Base-by-base conservation (phyloP, 1,140 invertebrate genomes). In the Halesus radiatus region DNA sequence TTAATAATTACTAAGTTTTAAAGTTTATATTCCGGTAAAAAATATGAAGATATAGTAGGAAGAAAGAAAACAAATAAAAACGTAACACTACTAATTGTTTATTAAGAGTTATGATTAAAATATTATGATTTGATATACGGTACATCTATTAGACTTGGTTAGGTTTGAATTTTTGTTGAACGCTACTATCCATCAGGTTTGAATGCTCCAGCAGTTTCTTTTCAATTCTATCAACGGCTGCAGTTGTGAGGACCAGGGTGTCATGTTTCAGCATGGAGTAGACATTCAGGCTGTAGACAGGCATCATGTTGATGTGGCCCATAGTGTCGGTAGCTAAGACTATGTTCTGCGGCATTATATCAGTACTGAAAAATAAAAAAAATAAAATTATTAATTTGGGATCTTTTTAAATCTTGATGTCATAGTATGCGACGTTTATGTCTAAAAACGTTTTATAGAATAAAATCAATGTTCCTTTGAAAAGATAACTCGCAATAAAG, bases 231-330 rank as follows among this genome's bases (percentile, higher is more conserved):
- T 97, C 93, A 0, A 96, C 92, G 10, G 98, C 98, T 62, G 91
- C 90, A 82, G 95, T 88, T 2, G 98, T 99, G 0, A 99, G 86
- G 1, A 99, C 94, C 16, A 99, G 86, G 0, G 98, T 99, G 79
- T 98, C 94, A 89, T 99, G 96, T 90, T 99, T 99, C 50, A 99
- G 86, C 96, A 99, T 98, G 86, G 92, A 98, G 84, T 95, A 94
- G 0, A 95, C 94, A 88, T 96, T 96, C 1, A 96, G 87, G 18
- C 95, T 97, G 92, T 98, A 99, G 54, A 94, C 93, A 32, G 98
- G 98, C 96, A 99, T 98, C n/a, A 99, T 88, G 89, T 98, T 99
- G 4, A 98, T 92, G 85, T 97, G 94, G 76, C 92, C 92, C 29
- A 98, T 90, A 6, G 86, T 76, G 84, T 96, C 93, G 18, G 94